Conservation (phyloP, 2,797 vertebrate species). For the Mormyrus proboscirostris region DNA sequence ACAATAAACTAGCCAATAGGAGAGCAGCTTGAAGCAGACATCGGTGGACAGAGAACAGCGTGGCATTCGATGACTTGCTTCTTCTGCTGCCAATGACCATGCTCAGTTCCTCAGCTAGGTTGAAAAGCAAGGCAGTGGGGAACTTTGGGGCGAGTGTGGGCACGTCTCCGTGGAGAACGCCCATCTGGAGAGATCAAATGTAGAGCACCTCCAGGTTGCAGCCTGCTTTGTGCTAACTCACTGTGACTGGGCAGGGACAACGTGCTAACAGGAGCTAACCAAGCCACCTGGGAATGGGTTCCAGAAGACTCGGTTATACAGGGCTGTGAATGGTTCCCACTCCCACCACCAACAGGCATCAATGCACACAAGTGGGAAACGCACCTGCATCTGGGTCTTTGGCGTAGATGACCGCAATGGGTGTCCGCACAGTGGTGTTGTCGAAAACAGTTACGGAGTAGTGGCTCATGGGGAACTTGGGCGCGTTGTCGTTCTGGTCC, state of each 20-base stretch:
- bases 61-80: not conserved
- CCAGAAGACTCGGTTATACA: not conserved
- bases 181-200: not conserved
- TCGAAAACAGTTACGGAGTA: constrained; percentile 86
- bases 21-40: not conserved
- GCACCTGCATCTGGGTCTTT: constrained; percentile 87
- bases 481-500: constrained; percentile 89
- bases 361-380: constrained; percentile 21
- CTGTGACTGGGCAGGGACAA: not conserved
- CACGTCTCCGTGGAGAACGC: not conserved
- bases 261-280: not conserved
- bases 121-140: not conserved
- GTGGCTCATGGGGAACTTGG: constrained; percentile 77
- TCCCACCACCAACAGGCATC: not conserved
- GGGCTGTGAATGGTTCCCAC: too few relatives aligned
- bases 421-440: constrained; percentile 88
- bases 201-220: not conserved
- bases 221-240: not conserved
- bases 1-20: not conserved
- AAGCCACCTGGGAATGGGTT: not conserved
- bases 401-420: constrained; percentile 81
- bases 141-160: not conserved
- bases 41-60: not conserved
- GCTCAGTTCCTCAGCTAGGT: not conserved
- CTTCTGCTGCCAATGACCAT: not conserved